Evolutionary conservation across 2,113 vertebrate species (phyloP), one percentile per base, ranked within the genome.

Genomic region (Solea solea): DNA sequence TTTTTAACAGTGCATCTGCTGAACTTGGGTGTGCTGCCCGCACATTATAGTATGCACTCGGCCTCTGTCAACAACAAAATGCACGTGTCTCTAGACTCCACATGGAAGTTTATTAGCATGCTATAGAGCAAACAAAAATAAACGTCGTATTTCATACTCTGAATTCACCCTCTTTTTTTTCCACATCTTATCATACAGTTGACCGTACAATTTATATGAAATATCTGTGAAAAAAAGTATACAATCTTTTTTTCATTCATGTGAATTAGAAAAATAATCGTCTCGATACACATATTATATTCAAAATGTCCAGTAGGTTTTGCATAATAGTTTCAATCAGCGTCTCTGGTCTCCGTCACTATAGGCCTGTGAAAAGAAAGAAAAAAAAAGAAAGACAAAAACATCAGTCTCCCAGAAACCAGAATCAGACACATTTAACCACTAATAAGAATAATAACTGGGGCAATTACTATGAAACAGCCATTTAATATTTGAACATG

Each of bases 241-340:
- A 93, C 89, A 93, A 93, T 92, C 66, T 86, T 81, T 79, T 86
- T 21, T 15, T 75, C 72, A 80, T 83, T 85, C 57, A 67, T 84
- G 62, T 78, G 85, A 88, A 70, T 82, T 93, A 93, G 54, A 94
- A 94, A 94, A 94, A 94, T 94, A 94, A 85, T 82, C 60, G 87
- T 86, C 64, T 88, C 69, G 86, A 75, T 85, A 85, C 85, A 89
- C 83, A 78, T 92, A 88, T 90, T 93, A 78, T 92, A 88, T 90
- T 93, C 68, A 92, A 94, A 94, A 93, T 92, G 83, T 92, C 92
- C 91, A 82, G 85, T 83, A 80, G 84, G 21, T 21, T 91, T 94
- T 94, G 93, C 93, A 93, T 94, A 93, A 93, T 89, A 74, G 88
- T 91, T 84, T 81, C 86, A 85, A 88, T 91, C 86, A 68, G 1